Percentiles rank a stretch among this genome's conserved stretches.
phyloP scores from a whole-genome alignment of 1,140 invertebrate species.

The Orchestia grillus region DNA sequence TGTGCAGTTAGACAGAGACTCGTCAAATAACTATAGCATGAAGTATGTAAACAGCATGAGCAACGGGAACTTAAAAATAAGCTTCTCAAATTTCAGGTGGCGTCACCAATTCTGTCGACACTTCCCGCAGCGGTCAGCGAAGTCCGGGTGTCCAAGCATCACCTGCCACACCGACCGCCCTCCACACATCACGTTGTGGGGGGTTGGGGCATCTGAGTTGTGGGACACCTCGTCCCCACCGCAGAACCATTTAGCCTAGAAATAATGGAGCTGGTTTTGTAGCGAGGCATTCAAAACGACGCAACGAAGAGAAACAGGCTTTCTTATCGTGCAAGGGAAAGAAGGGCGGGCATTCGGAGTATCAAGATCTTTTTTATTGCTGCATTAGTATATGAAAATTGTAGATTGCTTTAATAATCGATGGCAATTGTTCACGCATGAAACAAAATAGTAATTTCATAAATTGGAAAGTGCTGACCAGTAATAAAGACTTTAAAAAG shows the following conservation, averaged over 20 bases:
- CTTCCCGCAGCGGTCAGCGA: conserved; percentile 51
- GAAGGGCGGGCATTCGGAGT: neutral
- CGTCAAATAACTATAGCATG: too few species aligned
- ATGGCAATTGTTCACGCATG: too few species aligned
- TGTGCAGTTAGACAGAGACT: neutral
- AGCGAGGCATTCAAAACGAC: neutral
- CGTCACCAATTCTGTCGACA: neutral
- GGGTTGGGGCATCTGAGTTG: conserved; percentile 70
- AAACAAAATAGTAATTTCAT: too few species aligned
- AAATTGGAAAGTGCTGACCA: too few species aligned
- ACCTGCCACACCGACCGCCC: conserved; percentile 69
- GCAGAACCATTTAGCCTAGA: conserved; percentile 67
- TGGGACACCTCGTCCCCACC: conserved; percentile 67
- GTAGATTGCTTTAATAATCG: too few species aligned
- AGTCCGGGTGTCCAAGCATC: conserved; percentile 68
- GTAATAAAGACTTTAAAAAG: too few species aligned
- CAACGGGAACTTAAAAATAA: too few species aligned
- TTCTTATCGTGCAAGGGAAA: neutral
- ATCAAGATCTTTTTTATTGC: too few species aligned
- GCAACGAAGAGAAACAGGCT: neutral
- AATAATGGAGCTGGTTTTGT: neutral
- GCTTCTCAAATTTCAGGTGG: neutral
- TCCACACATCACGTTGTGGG: conserved; percentile 70
- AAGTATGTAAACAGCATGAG: neutral
- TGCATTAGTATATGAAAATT: too few species aligned